phyloP scores from a whole-genome alignment of 2,113 vertebrate species.

The Odontophorus gujanensis region DNA sequence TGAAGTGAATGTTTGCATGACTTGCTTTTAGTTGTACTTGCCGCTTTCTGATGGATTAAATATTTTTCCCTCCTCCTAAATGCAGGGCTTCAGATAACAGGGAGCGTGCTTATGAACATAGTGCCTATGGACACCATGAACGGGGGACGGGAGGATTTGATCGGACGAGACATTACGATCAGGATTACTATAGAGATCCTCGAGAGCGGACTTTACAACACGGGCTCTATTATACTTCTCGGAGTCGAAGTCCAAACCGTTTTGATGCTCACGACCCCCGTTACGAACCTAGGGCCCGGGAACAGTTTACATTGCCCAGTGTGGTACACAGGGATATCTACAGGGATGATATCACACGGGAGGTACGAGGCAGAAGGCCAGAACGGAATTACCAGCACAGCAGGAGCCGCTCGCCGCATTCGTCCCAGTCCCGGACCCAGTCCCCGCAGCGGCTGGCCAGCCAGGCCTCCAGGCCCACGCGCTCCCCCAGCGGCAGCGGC shows the following conservation, averaged over 20 bases:
- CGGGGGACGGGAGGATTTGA: constrained; percentile 94
- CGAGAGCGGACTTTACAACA: constrained; percentile 93
- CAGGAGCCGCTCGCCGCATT: constrained; percentile 94
- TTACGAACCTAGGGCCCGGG: constrained; percentile 91
- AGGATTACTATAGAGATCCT: constrained; percentile 96
- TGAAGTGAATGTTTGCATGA: constrained; percentile 80
- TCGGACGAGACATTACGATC: constrained; percentile 96
- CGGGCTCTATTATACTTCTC: constrained; percentile 93
- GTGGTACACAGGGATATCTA: constrained; percentile 98
- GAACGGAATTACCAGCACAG: constrained; percentile 94
- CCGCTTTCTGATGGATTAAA: constrained; percentile 64
- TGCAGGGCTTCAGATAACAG: constrained; percentile 95
- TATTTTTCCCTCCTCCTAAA: constrained; percentile 81
- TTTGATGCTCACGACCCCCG: constrained; percentile 95
- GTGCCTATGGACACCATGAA: constrained; percentile 99
- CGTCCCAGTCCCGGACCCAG: constrained; percentile 92
- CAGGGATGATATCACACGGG: constrained; percentile 89
- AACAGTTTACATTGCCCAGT: constrained; percentile 93
- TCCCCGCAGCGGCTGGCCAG: constrained; percentile 93
- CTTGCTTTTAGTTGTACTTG: constrained; percentile 52
- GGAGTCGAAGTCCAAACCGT: constrained; percentile 94
- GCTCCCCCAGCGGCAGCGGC: constrained; percentile 92
- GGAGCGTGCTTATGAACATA: constrained; percentile 97
- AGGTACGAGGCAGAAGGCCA: constrained; percentile 88
- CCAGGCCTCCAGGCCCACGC: constrained; percentile 86